phyloP scores from a whole-genome alignment of 1,140 invertebrate species.

The Phymorhynchus buccinoides region DNA sequence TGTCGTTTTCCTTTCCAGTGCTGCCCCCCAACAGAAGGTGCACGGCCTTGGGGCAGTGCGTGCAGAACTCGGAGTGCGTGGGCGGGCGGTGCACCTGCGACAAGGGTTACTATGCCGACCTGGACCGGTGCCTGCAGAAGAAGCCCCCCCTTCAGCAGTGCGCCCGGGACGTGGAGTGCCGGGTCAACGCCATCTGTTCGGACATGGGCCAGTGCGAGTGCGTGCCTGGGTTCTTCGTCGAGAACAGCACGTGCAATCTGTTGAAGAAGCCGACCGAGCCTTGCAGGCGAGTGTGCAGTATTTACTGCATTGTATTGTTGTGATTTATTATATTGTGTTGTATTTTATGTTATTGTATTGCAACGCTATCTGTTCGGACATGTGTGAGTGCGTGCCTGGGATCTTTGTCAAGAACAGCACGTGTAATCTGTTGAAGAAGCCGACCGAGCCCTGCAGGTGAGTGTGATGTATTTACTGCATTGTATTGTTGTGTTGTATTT shows the following conservation, averaged over 20 bases:
- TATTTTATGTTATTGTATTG: no score
- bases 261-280: constrained; percentile 2
- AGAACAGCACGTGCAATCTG: background rate
- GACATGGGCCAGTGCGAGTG: constrained; percentile 27
- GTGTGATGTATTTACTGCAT: background rate
- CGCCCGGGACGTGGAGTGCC: constrained; percentile 2
- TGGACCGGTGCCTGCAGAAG: background rate
- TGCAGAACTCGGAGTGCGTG: constrained; percentile 35
- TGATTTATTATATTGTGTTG: no score
- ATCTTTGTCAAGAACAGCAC: no score
- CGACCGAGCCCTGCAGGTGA: no score
- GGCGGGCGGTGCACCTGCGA: constrained; percentile 36
- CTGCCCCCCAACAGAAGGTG: constrained; percentile 10
- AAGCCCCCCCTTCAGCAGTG: constrained; percentile 1
- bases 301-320: no score
- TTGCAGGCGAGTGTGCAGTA: constrained; percentile 28
- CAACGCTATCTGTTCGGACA: no score
- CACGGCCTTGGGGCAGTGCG: constrained; percentile 32
- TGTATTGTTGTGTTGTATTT: background rate
- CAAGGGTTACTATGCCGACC: constrained; percentile 7
- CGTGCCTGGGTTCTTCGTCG: constrained; percentile 17
- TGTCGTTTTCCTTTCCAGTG: background rate
- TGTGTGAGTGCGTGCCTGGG: no score
- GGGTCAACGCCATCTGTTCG: constrained; percentile 21
- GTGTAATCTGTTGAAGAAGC: no score